Conservation (phyloP, 2,113 vertebrate genomes). For the Nansenia antarctica region DNA sequence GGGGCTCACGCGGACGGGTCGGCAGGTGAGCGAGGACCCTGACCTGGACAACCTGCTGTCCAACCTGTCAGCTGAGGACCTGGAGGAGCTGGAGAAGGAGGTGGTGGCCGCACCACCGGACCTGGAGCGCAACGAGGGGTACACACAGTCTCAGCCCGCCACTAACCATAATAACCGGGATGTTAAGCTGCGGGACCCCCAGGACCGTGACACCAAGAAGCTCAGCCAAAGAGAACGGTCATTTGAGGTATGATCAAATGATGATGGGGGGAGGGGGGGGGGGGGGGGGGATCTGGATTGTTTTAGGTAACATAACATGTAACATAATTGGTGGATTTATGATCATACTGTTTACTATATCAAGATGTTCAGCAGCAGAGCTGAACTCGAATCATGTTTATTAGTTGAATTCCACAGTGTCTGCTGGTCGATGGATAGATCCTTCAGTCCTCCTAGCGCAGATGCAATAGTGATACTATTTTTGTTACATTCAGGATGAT, state of each 20-base stretch:
- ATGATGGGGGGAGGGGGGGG: no score
- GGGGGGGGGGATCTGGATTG: no score
- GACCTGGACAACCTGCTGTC: slow-evolving; percentile 81
- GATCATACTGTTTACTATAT: no score
- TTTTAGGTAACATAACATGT: no score
- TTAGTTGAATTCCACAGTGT: background rate
- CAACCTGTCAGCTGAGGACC: slow-evolving; percentile 77
- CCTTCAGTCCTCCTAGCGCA: background rate
- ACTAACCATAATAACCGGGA: slow-evolving; percentile 51
- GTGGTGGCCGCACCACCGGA: slow-evolving; percentile 85
- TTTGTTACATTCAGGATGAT: no score
- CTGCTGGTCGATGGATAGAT: no score
- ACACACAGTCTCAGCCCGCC: slow-evolving; percentile 55
- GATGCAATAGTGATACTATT: background rate
- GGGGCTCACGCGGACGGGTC: slow-evolving; percentile 72
- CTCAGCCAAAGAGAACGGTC: slow-evolving; percentile 79
- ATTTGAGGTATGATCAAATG: slow-evolving; percentile 85
- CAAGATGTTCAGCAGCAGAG: no score
- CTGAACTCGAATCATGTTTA: background rate
- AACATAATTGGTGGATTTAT: no score
- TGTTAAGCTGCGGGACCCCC: slow-evolving; percentile 54
- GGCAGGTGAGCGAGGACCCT: slow-evolving; percentile 81
- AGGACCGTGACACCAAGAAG: slow-evolving; percentile 72
- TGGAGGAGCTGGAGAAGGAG: slow-evolving; percentile 77
- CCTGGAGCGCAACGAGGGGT: slow-evolving; percentile 75